Evolutionary conservation across 1,140 invertebrate genomes (phyloP).

Genomic region (Hermetia illucens): DNA sequence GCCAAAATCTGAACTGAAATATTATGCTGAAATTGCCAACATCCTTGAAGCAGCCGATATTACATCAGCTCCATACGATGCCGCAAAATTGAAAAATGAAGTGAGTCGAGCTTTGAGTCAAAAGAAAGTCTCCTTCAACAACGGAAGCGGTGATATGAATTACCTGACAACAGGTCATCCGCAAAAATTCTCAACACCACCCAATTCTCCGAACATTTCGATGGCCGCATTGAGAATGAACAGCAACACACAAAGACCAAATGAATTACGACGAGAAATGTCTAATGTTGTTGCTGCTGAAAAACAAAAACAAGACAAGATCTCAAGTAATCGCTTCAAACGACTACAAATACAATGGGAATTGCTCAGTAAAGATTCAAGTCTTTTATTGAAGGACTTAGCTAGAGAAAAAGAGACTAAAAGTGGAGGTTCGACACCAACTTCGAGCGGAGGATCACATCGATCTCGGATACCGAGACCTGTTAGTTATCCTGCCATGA

Average conservation of each 20-base stretch:
- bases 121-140: constrained; percentile 42
- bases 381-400: constrained; percentile 24
- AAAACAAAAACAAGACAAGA: constrained; percentile 23
- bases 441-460: constrained; percentile 20
- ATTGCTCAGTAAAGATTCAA: constrained; percentile 43
- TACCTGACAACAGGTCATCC: constrained; percentile 25
- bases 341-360: constrained; percentile 79
- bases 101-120: constrained; percentile 53
- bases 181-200: constrained; percentile 40
- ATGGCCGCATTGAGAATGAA: constrained; percentile 31
- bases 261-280: constrained; percentile 31
- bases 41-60: constrained; percentile 53
- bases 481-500: constrained; percentile 42
- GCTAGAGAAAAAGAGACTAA: constrained; percentile 32
- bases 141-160: constrained; percentile 24
- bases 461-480: constrained; percentile 58
- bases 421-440: constrained; percentile 30
- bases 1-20: constrained; percentile 28
- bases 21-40: constrained; percentile 41
- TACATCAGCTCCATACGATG: constrained; percentile 47
- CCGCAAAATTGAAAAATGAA: constrained; percentile 45
- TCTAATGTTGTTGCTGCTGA: constrained; percentile 14
- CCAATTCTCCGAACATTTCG: constrained; percentile 57
- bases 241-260: constrained; percentile 9
- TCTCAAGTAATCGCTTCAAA: constrained; percentile 42